phyloP scores from a whole-genome alignment of 2,888 invertebrate genomes.

The Hirtodrosophila confusa region DNA sequence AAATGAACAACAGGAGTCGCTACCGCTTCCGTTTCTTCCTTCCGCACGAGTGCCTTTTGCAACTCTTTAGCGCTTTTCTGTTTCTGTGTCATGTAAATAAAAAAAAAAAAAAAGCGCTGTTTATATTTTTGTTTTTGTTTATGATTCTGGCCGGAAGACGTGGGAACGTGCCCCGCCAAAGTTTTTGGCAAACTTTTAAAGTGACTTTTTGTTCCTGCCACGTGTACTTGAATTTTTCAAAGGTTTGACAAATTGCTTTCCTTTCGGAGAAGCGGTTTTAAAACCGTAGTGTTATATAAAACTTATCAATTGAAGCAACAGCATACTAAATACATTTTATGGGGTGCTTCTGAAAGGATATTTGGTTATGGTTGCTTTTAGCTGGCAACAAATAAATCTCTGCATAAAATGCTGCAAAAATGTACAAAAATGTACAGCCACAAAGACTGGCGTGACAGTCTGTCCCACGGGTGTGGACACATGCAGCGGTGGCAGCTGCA shows the following conservation, averaged over 20 bases:
- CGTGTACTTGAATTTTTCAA: no score
- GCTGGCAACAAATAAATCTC: no score
- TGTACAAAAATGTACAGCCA: no score
- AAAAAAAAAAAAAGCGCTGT: constrained; percentile 54
- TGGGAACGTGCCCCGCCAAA: neutral
- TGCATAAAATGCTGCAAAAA: no score
- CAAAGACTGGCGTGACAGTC: neutral
- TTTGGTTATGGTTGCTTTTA: no score
- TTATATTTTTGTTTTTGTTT: constrained; percentile 3
- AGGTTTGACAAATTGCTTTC: no score
- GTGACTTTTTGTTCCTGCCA: constrained; percentile 36
- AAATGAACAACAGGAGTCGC: neutral
- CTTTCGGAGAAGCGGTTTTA: no score
- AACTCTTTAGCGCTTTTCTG: constrained; percentile 47
- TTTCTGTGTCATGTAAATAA: constrained; percentile 60
- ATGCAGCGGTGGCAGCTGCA: neutral
- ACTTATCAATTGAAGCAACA: no score
- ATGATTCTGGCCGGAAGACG: constrained; percentile 10
- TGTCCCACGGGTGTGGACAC: constrained; percentile 2
- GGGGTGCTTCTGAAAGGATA: no score
- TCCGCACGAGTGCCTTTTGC: constrained; percentile 30
- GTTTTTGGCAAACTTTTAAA: constrained; percentile 51
- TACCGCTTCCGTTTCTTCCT: neutral
- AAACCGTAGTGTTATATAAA: no score
- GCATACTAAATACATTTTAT: no score